Evolutionary conservation across 1,140 invertebrate genomes (phyloP).

Genomic region (Lordiphosa stackelbergi): DNA sequence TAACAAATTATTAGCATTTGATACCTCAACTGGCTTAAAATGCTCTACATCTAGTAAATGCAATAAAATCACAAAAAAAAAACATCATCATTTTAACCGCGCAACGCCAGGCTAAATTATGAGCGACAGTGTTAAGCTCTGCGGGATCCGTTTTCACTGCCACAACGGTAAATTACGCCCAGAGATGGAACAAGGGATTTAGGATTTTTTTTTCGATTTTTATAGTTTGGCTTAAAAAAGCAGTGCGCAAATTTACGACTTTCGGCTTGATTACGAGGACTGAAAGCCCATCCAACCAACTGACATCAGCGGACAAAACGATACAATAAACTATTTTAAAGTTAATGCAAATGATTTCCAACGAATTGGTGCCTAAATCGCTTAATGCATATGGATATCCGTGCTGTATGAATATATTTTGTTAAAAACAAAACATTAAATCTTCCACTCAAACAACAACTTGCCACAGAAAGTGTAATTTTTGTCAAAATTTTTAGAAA

Average conservation of each 20-base stretch:
- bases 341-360: too few relatives aligned
- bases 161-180: conserved; percentile 40
- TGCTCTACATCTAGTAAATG: background rate
- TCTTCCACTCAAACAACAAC: too few relatives aligned
- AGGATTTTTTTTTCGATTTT: conserved; percentile 49
- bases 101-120: conserved; percentile 26
- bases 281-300: background rate
- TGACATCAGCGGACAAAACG: conserved; percentile 4
- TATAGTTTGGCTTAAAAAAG: conserved; percentile 48
- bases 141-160: conserved; percentile 37
- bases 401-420: too few relatives aligned
- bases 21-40: background rate
- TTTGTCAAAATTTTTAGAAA: too few relatives aligned
- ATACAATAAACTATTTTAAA: background rate
- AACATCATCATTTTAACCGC: background rate
- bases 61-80: conserved; percentile 4
- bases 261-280: conserved; percentile 25
- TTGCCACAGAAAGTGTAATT: too few relatives aligned
- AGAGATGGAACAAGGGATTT: conserved; percentile 39
- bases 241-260: conserved; percentile 28
- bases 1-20: background rate
- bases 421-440: too few relatives aligned
- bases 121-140: conserved; percentile 43
- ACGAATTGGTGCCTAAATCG: too few relatives aligned
- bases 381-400: too few relatives aligned